Evolutionary conservation across 30 jellyfish, hydroid and myxozoan genomes (phyloP), one percentile per base, ranked within the genome.

Genomic region (Cassiopea andromeda): DNA sequence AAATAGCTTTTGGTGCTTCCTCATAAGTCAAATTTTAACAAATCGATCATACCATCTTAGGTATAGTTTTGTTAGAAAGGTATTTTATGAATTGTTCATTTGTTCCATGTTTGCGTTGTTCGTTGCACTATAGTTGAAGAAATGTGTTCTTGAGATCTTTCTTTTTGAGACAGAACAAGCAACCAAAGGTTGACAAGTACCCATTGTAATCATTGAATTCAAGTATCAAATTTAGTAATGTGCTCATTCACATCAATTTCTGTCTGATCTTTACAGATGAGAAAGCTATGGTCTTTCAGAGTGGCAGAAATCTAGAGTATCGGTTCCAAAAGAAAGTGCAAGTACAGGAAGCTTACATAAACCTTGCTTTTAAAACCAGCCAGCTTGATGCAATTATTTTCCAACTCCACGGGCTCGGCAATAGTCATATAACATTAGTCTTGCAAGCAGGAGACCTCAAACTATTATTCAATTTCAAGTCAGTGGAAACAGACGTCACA

Each of bases 291-390:
- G 74, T 77, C 7, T 90, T 90, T 46, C 61, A 8, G 19, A 7
- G 80, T 2, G 89, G 92, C 17, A 77, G 69, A 17, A 60, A 15
- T 54, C 16, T 90, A 60, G 89, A 47, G 68, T 83, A 90, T 82
- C 60, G 75, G 13, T 90, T 90, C 70, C 89, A 75, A 66, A 90
- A 68, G 44, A 67, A 66, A 7, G 92, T 83, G 38, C 88, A 73
- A 13, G 97, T 90, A 12, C 83, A 90, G 47, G 97, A 90, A 58
- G 97, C 75, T 8, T 90, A 81, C 84, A 54, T 90, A 58, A 83
- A 74, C 75, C 86, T 90, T 13, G 97, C 97, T 0, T 90, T 90
- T 73, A 90, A 90, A 50, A 90, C 97, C 46, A 82, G 73, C 15
- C 76, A 13, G n/a, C 54, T 77, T 38, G 86, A 90, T 82, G 90